Conservation (phyloP, 2,888 invertebrate species). For the Tenthredo scrophulariae region DNA sequence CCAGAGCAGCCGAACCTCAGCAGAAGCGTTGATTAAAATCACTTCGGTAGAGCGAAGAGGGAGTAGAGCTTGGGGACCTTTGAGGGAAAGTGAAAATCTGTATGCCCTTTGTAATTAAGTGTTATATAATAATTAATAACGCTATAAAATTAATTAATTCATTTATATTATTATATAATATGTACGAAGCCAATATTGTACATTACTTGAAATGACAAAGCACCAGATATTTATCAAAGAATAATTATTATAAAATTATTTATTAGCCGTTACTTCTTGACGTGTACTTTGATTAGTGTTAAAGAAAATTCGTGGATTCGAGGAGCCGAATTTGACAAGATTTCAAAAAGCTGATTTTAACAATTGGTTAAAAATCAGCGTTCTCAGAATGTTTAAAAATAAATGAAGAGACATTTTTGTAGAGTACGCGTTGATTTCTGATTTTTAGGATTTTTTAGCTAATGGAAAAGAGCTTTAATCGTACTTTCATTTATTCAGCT, state of each 20-base stretch:
- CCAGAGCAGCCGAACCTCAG: constrained; percentile 54
- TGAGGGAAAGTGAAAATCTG: constrained; percentile 12
- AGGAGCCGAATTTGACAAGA: background rate
- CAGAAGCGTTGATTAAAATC: constrained; percentile 54
- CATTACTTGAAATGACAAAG: background rate
- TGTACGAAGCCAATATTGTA: constrained; percentile 1
- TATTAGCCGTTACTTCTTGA: background rate
- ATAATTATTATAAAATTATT: background rate
- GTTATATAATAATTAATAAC: constrained; percentile 49
- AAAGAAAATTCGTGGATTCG: background rate
- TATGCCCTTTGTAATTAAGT: constrained; percentile 12
- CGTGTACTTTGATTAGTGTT: background rate
- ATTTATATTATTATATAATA: too few species aligned
- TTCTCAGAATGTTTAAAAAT: too few species aligned
- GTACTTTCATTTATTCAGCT: constrained; percentile 38
- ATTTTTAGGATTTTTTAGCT: background rate
- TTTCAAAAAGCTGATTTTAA: background rate
- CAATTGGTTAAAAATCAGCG: background rate
- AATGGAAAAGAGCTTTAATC: constrained; percentile 18
- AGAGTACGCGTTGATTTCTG: too few species aligned
- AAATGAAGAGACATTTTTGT: too few species aligned
- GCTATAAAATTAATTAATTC: constrained; percentile 41
- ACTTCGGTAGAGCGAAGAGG: constrained; percentile 9
- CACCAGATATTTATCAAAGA: background rate
- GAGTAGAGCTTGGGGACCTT: background rate